phyloP scores from a whole-genome alignment of 1,140 invertebrate genomes.

The Fopius arisanus region DNA sequence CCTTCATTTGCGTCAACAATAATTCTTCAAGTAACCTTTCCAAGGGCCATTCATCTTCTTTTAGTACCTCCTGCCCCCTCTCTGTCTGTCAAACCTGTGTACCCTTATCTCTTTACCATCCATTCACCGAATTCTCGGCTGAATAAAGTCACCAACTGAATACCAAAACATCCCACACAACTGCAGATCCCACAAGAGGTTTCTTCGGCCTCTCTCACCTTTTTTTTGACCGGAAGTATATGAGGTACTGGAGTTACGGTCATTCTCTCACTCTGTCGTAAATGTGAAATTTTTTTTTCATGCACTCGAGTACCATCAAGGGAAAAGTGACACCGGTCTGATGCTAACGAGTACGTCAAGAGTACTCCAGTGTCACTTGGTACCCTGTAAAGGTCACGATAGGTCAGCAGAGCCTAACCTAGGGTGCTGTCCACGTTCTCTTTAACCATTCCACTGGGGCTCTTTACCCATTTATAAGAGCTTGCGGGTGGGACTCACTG shows the following conservation, averaged over 20 bases:
- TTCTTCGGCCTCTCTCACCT: neutral
- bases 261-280: neutral
- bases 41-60: neutral
- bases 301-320: neutral
- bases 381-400: neutral
- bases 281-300: neutral
- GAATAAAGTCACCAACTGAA: slow-evolving; percentile 52
- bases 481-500: neutral
- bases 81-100: neutral
- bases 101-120: slow-evolving; percentile 30
- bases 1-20: neutral
- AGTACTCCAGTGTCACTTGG: slow-evolving; percentile 2
- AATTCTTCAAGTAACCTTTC: neutral
- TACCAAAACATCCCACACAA: slow-evolving; percentile 52
- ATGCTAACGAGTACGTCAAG: slow-evolving; percentile 3
- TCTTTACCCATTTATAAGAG: slow-evolving; percentile 1
- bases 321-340: slow-evolving; percentile 17
- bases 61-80: neutral
- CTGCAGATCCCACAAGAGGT: neutral
- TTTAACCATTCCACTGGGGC: neutral
- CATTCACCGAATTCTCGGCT: slow-evolving; percentile 60
- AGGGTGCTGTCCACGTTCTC: slow-evolving; percentile 13
- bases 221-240: slow-evolving; percentile 8
- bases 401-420: neutral
- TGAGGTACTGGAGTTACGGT: neutral